Evolutionary conservation across 2,113 vertebrate genomes (phyloP).

Genomic region (Micronisus gabar): DNA sequence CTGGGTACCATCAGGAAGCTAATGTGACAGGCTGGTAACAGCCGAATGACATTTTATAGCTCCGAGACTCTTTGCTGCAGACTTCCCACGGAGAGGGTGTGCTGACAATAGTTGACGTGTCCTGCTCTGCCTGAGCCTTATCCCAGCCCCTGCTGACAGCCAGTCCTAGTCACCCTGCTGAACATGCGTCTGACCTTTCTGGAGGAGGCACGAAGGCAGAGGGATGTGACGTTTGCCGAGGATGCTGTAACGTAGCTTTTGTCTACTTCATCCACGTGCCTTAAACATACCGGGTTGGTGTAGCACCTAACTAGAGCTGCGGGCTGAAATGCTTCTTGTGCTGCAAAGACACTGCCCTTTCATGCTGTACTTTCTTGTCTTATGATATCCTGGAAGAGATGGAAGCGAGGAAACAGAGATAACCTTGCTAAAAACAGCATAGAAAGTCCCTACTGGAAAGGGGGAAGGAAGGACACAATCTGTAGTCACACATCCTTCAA

Average conservation of each 20-base stretch:
- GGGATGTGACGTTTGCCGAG: not conserved
- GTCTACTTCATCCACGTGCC: not conserved
- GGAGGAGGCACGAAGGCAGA: not conserved
- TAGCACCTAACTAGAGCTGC: not conserved
- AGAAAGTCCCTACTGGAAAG: not conserved
- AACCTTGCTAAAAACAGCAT: not conserved
- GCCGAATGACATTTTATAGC: not conserved
- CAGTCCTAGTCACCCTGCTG: not conserved
- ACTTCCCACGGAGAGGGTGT: not conserved
- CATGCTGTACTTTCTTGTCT: not conserved
- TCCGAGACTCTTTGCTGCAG: not conserved
- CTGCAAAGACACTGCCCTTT: not conserved
- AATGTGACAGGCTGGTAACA: not conserved
- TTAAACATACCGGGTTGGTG: fast-evolving
- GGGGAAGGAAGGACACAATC: not conserved
- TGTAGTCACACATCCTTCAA: not conserved
- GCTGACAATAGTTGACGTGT: not conserved
- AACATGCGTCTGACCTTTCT: not conserved
- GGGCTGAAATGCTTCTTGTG: not conserved
- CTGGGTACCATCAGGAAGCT: not conserved
- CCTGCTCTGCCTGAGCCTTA: not conserved
- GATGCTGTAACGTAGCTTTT: not conserved
- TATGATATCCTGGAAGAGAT: not conserved
- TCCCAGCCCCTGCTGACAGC: not conserved
- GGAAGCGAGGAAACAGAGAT: not conserved